Evolutionary conservation across 2,113 vertebrate species (phyloP).

Genomic region (Gallinago jamesoni): DNA sequence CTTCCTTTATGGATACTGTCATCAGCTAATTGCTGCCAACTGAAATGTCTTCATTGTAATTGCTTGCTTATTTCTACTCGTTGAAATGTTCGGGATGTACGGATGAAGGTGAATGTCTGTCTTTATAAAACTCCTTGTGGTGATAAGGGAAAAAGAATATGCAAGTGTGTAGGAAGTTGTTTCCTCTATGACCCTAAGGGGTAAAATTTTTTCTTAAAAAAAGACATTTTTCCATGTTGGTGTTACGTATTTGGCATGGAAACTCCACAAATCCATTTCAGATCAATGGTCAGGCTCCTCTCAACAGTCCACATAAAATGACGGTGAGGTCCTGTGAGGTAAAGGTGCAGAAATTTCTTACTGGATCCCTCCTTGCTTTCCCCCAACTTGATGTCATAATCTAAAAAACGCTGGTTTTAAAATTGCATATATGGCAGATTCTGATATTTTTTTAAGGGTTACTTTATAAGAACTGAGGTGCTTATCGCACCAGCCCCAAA

Average conservation of each 20-base stretch:
- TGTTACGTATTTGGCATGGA: neutral
- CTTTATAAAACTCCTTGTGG: neutral
- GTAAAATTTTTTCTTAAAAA: neutral
- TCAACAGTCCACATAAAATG: neutral
- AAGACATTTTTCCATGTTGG: neutral
- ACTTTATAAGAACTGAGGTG: neutral
- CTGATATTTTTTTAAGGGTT: neutral
- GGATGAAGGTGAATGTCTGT: neutral
- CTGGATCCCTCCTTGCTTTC: neutral
- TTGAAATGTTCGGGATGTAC: neutral
- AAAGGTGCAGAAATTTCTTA: neutral
- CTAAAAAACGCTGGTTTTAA: neutral
- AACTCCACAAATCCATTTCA: neutral
- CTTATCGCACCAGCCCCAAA: rapidly evolving
- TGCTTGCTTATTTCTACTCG: neutral
- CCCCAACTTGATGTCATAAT: neutral
- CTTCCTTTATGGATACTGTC: neutral
- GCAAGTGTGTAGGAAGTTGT: neutral
- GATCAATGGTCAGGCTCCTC: neutral
- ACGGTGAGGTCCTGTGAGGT: neutral
- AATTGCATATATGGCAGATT: neutral
- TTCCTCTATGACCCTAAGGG: neutral
- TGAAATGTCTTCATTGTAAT: neutral
- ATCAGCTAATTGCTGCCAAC: neutral
- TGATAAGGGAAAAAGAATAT: neutral